A percentile compares a stretch with the other conserved stretches of the same genome.
These are phyloP conservation scores for Argyrosomus japonicus DNA, from an alignment of 2,113 vertebrate genomes.

Conservation along the genomic window DNA sequence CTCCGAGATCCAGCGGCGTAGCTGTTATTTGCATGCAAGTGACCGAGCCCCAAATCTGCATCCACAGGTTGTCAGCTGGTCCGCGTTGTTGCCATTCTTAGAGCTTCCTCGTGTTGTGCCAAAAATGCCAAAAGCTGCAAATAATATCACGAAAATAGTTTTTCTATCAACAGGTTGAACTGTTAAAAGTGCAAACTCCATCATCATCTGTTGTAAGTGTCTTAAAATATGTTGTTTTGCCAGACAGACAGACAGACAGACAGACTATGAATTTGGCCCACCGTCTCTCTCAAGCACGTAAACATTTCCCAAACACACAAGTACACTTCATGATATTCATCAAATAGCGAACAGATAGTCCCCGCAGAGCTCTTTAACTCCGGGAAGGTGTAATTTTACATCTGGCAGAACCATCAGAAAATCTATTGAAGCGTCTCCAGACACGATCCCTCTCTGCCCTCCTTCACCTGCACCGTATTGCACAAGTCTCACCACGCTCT, in stretches of 20 bases:
- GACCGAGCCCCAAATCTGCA: too few relatives aligned
- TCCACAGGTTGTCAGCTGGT: too few relatives aligned
- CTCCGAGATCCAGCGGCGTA: too few relatives aligned
- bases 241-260: background rate
- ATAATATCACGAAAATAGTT: background rate
- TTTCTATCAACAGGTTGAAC: background rate
- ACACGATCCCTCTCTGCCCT: slow-evolving; percentile 41
- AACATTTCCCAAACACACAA: background rate
- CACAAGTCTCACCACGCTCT: slow-evolving; percentile 65
- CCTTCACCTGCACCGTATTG: slow-evolving; percentile 16
- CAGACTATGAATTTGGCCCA: background rate
- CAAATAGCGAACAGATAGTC: background rate
- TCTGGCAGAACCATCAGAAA: slow-evolving; percentile 40
- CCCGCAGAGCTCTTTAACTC: background rate
- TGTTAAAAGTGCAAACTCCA: background rate
- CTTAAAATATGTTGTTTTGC: background rate
- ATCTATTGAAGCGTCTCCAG: slow-evolving; percentile 47
- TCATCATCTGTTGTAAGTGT: background rate
- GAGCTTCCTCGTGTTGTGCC: too few relatives aligned
- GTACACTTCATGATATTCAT: slow-evolving; percentile 8
- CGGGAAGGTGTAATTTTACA: slow-evolving; percentile 58
- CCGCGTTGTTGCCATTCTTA: background rate
- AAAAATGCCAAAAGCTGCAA: background rate
- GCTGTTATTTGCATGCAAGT: too few relatives aligned
- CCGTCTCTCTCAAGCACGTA: background rate